Conservation (phyloP, 2,797 vertebrate species). For the Oreochromis mossambicus region DNA sequence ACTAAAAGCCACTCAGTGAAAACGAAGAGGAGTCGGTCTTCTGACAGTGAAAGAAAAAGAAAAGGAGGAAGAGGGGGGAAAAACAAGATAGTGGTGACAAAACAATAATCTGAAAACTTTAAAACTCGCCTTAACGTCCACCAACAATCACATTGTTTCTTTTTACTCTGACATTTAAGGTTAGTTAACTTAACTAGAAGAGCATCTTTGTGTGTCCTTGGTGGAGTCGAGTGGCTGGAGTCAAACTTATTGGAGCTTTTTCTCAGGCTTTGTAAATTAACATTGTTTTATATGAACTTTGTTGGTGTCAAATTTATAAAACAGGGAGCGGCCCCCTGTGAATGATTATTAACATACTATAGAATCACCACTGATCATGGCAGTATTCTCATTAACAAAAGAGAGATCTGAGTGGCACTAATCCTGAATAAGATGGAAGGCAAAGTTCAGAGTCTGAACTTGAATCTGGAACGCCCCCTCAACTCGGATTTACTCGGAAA, state of each 20-base stretch:
- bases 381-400: not conserved
- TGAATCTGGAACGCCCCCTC: not conserved
- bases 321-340: no score
- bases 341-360: no score
- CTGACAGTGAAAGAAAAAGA: not conserved
- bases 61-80: not conserved
- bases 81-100: not conserved
- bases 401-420: not conserved
- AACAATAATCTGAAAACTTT: not conserved
- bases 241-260: not conserved
- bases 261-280: not conserved
- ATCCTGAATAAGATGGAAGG: not conserved
- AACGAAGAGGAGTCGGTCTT: not conserved
- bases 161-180: not conserved
- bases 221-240: no score
- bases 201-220: not conserved
- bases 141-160: not conserved
- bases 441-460: not conserved
- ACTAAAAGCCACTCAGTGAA: not conserved
- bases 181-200: not conserved
- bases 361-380: not conserved
- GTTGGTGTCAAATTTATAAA: not conserved
- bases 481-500: not conserved
- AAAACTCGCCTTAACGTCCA: not conserved
- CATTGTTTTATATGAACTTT: not conserved